Evolutionary conservation across 2,797 vertebrate species (phyloP).

Genomic region (Lateolabrax maculatus): DNA sequence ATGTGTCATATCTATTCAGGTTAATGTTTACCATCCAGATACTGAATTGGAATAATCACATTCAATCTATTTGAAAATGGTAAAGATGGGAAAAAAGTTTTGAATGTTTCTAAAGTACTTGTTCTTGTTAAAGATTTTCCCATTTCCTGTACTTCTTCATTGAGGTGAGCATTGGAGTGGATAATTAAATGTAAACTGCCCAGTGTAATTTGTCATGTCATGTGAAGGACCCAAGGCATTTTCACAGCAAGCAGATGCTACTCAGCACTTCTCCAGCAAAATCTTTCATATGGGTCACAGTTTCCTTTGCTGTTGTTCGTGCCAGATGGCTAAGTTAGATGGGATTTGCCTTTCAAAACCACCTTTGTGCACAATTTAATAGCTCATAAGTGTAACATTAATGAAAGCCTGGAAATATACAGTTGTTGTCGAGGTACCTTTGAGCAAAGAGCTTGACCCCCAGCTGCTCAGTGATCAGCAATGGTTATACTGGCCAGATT

Average conservation of each 20-base stretch:
- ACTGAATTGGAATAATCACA: conserved; percentile 19
- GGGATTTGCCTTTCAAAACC: conserved; percentile 70
- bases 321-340: conserved; percentile 81
- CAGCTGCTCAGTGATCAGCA: conserved; percentile 50
- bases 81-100: neutral
- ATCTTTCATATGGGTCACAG: conserved; percentile 85
- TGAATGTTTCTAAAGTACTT: conserved; percentile 19
- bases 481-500: conserved; percentile 11
- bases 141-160: conserved; percentile 61
- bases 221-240: conserved; percentile 84
- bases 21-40: conserved; percentile 18
- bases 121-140: conserved; percentile 41
- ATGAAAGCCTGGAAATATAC: conserved; percentile 45
- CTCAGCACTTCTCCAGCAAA: conserved; percentile 83
- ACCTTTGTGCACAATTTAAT: conserved; percentile 71
- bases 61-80: conserved; percentile 29
- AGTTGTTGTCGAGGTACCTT: conserved; percentile 53
- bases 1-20: conserved; percentile 13
- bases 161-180: conserved; percentile 78
- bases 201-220: conserved; percentile 88
- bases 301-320: conserved; percentile 77
- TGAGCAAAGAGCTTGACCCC: conserved; percentile 50
- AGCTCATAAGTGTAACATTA: conserved; percentile 68
- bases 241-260: conserved; percentile 86
- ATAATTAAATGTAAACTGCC: conserved; percentile 89